Base-by-base conservation (phyloP, 2,113 vertebrate genomes). In the Perognathus longimembris region DNA sequence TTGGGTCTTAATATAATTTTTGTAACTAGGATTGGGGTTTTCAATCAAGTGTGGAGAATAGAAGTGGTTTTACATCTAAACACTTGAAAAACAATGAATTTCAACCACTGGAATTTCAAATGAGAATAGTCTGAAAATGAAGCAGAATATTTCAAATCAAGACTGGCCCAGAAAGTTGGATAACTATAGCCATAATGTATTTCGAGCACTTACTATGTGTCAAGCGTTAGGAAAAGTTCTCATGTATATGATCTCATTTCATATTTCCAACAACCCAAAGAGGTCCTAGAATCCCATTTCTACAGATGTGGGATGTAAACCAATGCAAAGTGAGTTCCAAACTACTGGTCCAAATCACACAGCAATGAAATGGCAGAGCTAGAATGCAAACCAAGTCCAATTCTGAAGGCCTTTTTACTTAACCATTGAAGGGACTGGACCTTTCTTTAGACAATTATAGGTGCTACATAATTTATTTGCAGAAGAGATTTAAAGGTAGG, bases 61-160 rank as follows among this genome's bases (percentile, higher is more conserved):
- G 22, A 88, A 74, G 26, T 8, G 57, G 36, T 90, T 94, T 70
- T 96, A 70, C 34, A 71, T 88, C 67, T 94, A 83, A n/a, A 77
- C 81, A 61, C 36, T 77, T 42, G 80, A 45, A 81, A 95, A 92
- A 63, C 74, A 95, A 93, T 94, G 18, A 30, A 38, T 85, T 94
- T 92, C 20, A 90, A 91, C 75, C 10, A n/a, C 70, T 83, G 64
- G 94, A 95, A 91, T 94, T 96, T 90, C 64, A 92, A 92, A 95
- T 85, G 59, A 38, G 75, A 90, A 67, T 24, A 94, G 70, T 85
- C 82, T 83, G 54, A 92, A 96, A 94, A 88, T 88, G 63, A 34
- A 95, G 93, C 66, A 82, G 83, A 92, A 88, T 92, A 95, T 92
- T 82, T 96, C 79, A 95, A 95, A 94, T 94, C 38, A 81, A 38